Evolutionary conservation across 2,888 invertebrate species (phyloP).

Genomic region (Eucera pruinosa): DNA sequence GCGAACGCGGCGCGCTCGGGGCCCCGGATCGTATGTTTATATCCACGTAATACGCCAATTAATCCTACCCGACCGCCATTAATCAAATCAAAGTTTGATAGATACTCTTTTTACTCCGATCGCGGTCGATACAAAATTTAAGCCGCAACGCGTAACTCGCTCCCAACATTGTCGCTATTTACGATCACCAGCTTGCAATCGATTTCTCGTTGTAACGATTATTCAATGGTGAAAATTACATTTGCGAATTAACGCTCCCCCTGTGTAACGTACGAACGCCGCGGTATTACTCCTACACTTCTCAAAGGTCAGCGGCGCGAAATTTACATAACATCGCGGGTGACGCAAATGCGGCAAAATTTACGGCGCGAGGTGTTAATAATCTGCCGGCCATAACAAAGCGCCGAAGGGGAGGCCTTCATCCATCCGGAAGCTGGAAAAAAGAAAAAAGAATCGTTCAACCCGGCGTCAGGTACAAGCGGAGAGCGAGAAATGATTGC

Average conservation of each 20-base stretch:
- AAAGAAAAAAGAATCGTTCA: neutral
- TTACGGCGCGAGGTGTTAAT: slow-evolving; percentile 5
- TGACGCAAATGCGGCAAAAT: slow-evolving; percentile 23
- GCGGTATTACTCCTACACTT: neutral
- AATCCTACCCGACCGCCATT: slow-evolving; percentile 52
- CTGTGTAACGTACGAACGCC: neutral
- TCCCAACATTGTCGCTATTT: slow-evolving; percentile 4
- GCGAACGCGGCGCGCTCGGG: slow-evolving; percentile 36
- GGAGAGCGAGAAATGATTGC: slow-evolving; percentile 8
- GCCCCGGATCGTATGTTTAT: too few relatives aligned
- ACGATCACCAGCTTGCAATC: neutral
- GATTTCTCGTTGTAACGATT: neutral
- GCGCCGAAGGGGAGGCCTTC: too few relatives aligned
- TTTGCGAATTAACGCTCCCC: slow-evolving; percentile 2
- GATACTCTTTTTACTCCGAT: slow-evolving; percentile 5
- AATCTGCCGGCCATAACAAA: too few relatives aligned
- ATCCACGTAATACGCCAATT: slow-evolving; percentile 62
- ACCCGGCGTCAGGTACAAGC: neutral
- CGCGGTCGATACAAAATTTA: neutral
- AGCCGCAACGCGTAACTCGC: neutral
- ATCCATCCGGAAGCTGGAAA: neutral
- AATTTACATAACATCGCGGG: slow-evolving; percentile 28
- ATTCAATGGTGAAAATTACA: neutral
- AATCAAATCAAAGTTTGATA: slow-evolving; percentile 51
- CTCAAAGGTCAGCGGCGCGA: slow-evolving; percentile 12